Conservation (phyloP, 64 coral and sea anemone genomes). For the Stichodactyla mertensii region DNA sequence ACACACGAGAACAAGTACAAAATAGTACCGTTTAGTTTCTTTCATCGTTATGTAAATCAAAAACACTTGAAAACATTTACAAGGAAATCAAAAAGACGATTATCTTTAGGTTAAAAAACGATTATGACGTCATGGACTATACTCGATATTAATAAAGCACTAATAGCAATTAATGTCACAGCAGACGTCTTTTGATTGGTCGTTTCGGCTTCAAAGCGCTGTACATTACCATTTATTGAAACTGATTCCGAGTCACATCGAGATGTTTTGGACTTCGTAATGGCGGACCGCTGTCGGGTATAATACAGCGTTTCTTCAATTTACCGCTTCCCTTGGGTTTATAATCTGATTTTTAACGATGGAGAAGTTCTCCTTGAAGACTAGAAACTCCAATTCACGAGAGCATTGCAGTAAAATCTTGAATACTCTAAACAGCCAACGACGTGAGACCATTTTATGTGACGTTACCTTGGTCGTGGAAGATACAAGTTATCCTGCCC, state of each 20-base stretch:
- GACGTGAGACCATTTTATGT: slow-evolving; percentile 2
- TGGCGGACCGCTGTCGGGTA: neutral
- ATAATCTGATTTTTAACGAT: neutral
- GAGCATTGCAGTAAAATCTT: slow-evolving; percentile 6
- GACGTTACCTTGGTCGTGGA: slow-evolving; percentile 22
- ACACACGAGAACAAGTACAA: no score
- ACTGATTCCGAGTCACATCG: neutral
- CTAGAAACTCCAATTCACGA: neutral
- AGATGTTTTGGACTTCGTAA: neutral
- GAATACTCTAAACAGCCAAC: slow-evolving; percentile 9
- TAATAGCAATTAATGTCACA: slow-evolving; percentile 5
- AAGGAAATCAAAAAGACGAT: neutral
- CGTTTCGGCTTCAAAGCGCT: neutral
- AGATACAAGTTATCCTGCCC: slow-evolving; percentile 4
- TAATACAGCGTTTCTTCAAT: neutral
- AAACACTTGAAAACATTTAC: neutral
- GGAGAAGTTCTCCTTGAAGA: neutral
- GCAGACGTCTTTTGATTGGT: neutral
- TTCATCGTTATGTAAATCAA: neutral
- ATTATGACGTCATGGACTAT: neutral
- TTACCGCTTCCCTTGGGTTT: neutral
- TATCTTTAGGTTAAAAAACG: neutral
- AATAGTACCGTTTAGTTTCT: no score
- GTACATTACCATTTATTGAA: neutral
- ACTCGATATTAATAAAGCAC: neutral